phyloP scores from a whole-genome alignment of 2,797 vertebrate species.

The Glossophaga mutica region DNA sequence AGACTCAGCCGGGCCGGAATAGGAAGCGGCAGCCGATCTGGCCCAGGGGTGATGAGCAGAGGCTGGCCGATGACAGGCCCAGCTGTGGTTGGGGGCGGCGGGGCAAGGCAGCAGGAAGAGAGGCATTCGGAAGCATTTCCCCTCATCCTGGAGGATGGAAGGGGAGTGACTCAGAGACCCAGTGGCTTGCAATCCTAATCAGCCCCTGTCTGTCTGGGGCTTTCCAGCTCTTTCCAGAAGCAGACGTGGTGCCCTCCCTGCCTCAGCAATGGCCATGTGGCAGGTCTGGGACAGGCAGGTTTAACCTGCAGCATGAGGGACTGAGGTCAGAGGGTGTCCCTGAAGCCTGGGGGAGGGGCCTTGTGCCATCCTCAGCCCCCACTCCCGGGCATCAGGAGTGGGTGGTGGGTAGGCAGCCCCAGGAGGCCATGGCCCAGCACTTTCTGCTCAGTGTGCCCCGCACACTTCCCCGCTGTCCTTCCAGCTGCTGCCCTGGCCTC shows the following conservation, averaged over 20 bases:
- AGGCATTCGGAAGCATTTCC: constrained; percentile 49
- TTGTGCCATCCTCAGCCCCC: not conserved
- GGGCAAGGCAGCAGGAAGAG: not conserved
- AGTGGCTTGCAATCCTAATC: not conserved
- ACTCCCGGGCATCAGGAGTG: not conserved
- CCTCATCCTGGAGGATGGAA: not conserved
- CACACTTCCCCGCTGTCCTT: constrained; percentile 69
- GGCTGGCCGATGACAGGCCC: constrained; percentile 14
- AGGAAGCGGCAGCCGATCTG: constrained; percentile 9
- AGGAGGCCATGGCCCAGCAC: not conserved
- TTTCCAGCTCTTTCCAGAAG: constrained; percentile 34
- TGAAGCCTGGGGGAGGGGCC: not conserved
- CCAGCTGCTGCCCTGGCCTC: constrained; percentile 83
- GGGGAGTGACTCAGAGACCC: not conserved
- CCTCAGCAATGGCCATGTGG: not conserved
- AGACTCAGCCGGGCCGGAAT: not conserved
- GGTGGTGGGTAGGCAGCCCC: not conserved
- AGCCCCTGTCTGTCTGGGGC: not conserved
- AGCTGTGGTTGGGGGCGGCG: not conserved
- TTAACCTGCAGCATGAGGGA: not conserved
- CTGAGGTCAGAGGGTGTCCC: not conserved
- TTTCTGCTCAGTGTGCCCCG: not conserved
- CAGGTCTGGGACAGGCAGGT: not conserved
- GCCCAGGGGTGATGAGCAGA: not conserved
- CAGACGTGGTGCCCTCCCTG: not conserved